A percentile compares a stretch with the other conserved stretches of the same genome.
phyloP scores from a whole-genome alignment of 2,888 invertebrate species.

The Melieria omissa region DNA sequence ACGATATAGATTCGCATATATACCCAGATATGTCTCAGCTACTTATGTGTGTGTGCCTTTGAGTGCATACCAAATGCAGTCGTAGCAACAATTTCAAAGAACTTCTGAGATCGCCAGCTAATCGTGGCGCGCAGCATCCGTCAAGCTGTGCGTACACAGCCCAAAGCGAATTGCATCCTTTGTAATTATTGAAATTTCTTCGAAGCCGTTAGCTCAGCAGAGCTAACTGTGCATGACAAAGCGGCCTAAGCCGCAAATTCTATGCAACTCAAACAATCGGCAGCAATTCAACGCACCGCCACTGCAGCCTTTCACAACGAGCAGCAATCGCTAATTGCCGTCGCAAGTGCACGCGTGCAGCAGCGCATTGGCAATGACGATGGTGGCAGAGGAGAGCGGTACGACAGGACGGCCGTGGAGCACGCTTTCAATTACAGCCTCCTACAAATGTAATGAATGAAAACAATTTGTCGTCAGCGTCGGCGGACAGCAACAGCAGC shows the following conservation, averaged over 20 bases:
- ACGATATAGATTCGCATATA: no score
- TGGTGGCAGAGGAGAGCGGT: background rate
- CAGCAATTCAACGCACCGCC: constrained; percentile 7
- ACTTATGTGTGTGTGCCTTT: background rate
- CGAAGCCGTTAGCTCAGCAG: no score
- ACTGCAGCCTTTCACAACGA: constrained; percentile 14
- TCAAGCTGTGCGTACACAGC: no score
- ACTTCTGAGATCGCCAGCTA: no score
- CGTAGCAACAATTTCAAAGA: no score
- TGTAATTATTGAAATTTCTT: no score
- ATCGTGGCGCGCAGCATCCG: no score
- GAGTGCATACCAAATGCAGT: background rate
- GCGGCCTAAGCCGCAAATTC: constrained; percentile 9
- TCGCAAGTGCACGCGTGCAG: constrained; percentile 18
- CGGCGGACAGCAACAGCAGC: background rate
- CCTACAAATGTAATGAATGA: constrained; percentile 35
- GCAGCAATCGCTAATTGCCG: constrained; percentile 24
- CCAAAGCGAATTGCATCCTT: no score
- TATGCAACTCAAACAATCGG: constrained; percentile 17
- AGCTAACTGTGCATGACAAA: no score
- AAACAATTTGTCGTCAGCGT: constrained; percentile 37
- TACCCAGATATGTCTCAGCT: background rate
- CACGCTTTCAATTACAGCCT: constrained; percentile 35
- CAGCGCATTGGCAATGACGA: background rate
- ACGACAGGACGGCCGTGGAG: constrained; percentile 1